Base-by-base conservation (phyloP, 2,888 invertebrate genomes). In the Microchrysa polita region DNA sequence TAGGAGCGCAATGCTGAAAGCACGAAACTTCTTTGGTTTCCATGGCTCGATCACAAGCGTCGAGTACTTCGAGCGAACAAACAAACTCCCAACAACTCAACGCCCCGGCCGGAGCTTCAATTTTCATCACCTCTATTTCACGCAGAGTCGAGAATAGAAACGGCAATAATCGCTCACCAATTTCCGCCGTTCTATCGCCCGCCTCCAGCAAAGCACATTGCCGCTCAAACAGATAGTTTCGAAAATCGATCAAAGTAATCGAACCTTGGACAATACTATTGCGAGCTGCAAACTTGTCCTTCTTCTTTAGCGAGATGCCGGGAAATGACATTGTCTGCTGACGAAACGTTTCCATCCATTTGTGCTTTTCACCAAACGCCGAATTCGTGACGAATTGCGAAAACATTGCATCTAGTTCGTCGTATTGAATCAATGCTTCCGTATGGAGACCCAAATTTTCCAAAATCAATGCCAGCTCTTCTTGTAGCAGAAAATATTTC, bases 311-410 rank as follows among this genome's bases (percentile, higher is more conserved):
- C 44, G 81, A 91, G 16, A 97, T 89, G 0, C 96, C 96, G 79
- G 93, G 92, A 92, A 96, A 96, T 60, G 90, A 88, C 72, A 92
- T 92, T 61, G 96, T 88, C 0, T 93, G 91, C 78, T 89, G 89
- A 81, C 92, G 91, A 82, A 97, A 96, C 48, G 90, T 90, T 74
- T 88, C 88, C 78, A 97, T 86, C 97, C 97, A 97, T 74, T 89
- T 89, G 73, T 95, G 93, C 81, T 92, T 91, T 80, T 94, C 95
- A 76, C 94, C 93, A 77, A 93, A 90, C 81, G 93, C 93, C n/a
- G 95, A 94, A 86, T 97, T 97, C 78, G 96, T 91, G 73, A 98
- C 92, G 86, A 97, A 97, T 86, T 98, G 97, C 1, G 97, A 96
- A 84, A 98, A 97, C 78, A 98, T 88, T 67, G 97, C 97, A 86